These are phyloP conservation scores for zebrafish (Danio rerio) DNA, from an alignment of 2,113 vertebrate genomes.

Conservation along the genomic window GRCz12tu NC_133188.1:28414501-28415000, in stretches of 20 bases:
- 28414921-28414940: background rate
- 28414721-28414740: background rate
- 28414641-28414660: background rate
- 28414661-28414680: slow-evolving; percentile 6
- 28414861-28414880: background rate
- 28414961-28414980: slow-evolving; percentile 19
- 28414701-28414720: background rate
- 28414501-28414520: slow-evolving; percentile 58
- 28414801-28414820: slow-evolving; percentile 27
- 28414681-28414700: background rate
- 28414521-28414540: slow-evolving; percentile 1
- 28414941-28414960: background rate
- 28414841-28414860: background rate
- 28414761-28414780: slow-evolving; percentile 9
- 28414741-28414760: slow-evolving; percentile 1
- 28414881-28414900: background rate
- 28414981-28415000: slow-evolving; percentile 13
- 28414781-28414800: slow-evolving; percentile 6
- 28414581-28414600: background rate
- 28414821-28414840: slow-evolving; percentile 13
- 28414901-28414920: too few relatives aligned
- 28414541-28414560: background rate
- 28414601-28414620: too few relatives aligned
- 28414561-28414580: background rate
- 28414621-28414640: background rate